Evolutionary conservation across 1,140 invertebrate species (phyloP), one percentile per base, ranked within the genome.

Genomic region (Zaprionus capensis): DNA sequence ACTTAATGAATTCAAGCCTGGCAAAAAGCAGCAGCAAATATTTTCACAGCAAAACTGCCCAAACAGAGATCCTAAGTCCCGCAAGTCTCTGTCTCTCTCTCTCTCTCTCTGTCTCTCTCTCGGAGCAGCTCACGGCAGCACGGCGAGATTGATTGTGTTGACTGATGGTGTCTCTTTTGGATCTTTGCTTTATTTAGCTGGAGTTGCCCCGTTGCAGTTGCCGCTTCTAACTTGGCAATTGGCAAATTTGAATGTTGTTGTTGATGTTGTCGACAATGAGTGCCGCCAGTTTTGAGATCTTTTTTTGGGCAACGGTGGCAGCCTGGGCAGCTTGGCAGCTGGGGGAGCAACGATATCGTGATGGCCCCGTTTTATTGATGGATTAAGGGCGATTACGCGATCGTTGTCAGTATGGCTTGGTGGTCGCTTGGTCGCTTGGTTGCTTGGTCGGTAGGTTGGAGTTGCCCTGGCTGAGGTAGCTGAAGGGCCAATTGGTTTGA

Each of bases 291-390:
- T 70, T 74, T 41, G n/a, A 46, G 26, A 2, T 51, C 31, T 81
- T 67, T 78, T 74, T 71, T 61, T 68, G 46, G 53, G 41, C 84
- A 84, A 88, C 84, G 36, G 84, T 88, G 84, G 84, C 61, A 66
- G 58, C 17, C 44, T 49, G 44, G 46, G 12, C 46, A 22, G 24
- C 22, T 14, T 24, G 46, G 46, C 74, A 66, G 73, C 58, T 69
- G 71, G 71, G 41, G 58, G 59, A 71, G 76, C 74, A 81, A 74
- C 74, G 70, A 80, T 82, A 87, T 91, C 90, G 90, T 91, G 90
- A 91, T 91, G 90, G 88, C 90, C 88, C 88, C 90, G 90, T 91
- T 91, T 91, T 91, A 91, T 91, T 91, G 90, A 91, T 91, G 84
- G 90, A 91, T 91, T 90, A 91, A 91, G 90, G 90, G 90, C 90